Evolutionary conservation across 2,797 vertebrate genomes (phyloP).

Genomic region (Lepilemur septentrionalis): DNA sequence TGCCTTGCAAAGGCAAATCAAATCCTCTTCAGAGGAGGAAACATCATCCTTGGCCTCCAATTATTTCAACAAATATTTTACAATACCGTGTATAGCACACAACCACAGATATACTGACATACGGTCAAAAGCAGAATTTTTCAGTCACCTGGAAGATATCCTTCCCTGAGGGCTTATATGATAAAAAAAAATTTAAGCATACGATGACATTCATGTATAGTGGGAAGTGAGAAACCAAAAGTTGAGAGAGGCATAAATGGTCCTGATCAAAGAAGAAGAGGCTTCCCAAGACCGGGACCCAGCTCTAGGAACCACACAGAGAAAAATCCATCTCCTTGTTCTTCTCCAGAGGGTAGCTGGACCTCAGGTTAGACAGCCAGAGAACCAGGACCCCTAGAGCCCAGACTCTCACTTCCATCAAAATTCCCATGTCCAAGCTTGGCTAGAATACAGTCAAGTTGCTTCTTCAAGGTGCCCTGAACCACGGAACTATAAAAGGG

Average conservation of each 20-base stretch:
- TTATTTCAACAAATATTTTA: constrained; percentile 3
- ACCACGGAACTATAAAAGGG: background rate
- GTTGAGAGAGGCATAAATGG: background rate
- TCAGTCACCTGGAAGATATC: background rate
- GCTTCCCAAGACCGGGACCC: background rate
- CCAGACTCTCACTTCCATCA: background rate
- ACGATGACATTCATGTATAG: background rate
- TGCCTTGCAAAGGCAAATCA: background rate
- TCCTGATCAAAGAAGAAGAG: background rate
- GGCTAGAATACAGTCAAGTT: background rate
- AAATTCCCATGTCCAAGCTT: background rate
- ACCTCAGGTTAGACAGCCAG: background rate
- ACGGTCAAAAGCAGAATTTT: background rate
- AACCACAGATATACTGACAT: background rate
- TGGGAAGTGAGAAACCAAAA: background rate
- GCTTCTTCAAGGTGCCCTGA: background rate
- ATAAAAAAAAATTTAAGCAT: background rate
- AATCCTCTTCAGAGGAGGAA: background rate
- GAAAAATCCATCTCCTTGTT: background rate
- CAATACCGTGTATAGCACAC: background rate
- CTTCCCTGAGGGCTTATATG: background rate
- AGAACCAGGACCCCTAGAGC: background rate
- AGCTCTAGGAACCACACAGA: background rate
- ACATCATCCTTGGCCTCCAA: background rate
- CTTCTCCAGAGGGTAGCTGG: background rate